These are phyloP conservation scores for Notothenia rossii DNA, from an alignment of 2,113 vertebrate species.

Conservation along the genomic window DNA sequence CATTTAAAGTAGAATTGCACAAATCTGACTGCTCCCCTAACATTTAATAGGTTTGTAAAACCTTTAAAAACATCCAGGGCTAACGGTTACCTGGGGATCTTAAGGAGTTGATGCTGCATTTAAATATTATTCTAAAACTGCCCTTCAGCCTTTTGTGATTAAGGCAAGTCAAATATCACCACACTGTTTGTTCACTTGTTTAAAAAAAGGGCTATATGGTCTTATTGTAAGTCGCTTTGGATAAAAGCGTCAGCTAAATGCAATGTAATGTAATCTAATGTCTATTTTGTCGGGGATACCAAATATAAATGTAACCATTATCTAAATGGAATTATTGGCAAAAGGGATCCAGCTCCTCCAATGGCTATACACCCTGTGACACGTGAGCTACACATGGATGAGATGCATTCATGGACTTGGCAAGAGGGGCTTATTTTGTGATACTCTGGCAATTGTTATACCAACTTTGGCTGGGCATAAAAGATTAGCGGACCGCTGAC, in stretches of 20 bases:
- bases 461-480: background rate
- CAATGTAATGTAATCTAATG: too few species aligned
- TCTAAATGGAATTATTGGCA: background rate
- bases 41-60: background rate
- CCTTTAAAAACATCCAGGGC: background rate
- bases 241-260: too few species aligned
- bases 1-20: background rate
- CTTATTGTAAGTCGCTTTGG: too few species aligned
- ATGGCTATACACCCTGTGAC: background rate
- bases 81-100: background rate
- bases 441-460: background rate
- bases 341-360: background rate
- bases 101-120: background rate
- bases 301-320: background rate
- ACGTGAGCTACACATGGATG: background rate
- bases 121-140: background rate
- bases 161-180: too few species aligned
- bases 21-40: background rate
- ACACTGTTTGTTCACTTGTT: too few species aligned
- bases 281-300: background rate
- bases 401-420: background rate
- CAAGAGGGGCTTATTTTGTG: background rate
- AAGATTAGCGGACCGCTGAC: background rate
- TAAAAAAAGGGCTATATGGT: background rate
- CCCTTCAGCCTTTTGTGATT: too few species aligned